These are phyloP conservation scores for Rhagoletis pomonella DNA, from an alignment of 1,140 invertebrate species.

Conservation along the genomic window DNA sequence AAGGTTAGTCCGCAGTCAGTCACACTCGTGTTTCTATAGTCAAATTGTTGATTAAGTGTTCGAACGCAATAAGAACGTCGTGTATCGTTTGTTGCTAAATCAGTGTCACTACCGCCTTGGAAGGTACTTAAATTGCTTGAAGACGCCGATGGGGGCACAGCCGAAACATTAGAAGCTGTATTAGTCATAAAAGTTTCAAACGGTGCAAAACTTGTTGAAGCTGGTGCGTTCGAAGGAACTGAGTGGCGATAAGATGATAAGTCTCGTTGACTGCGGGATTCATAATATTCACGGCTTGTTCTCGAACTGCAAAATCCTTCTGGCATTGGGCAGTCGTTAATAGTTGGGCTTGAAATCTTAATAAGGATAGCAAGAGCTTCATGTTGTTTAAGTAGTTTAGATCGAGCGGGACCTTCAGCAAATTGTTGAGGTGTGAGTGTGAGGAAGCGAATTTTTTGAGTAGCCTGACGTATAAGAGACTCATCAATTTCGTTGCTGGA, in stretches of 20 bases:
- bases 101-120: constrained; percentile 39
- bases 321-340: constrained; percentile 80
- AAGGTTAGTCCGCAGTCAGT: constrained; percentile 86
- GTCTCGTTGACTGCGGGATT: constrained; percentile 64
- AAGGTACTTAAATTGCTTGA: constrained; percentile 17
- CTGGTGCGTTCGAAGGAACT: background rate
- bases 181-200: constrained; percentile 32
- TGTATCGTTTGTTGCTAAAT: constrained; percentile 68
- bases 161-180: constrained; percentile 28
- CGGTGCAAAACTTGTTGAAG: constrained; percentile 51
- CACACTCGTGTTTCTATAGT: constrained; percentile 82
- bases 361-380: constrained; percentile 88
- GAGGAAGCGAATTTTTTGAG: constrained; percentile 84
- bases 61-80: constrained; percentile 81
- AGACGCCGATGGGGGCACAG: background rate
- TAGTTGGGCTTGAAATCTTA: constrained; percentile 83
- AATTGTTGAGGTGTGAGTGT: constrained; percentile 86
- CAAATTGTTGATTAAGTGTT: constrained; percentile 78
- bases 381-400: constrained; percentile 81
- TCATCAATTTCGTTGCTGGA: constrained; percentile 60
- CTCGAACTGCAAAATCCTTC: constrained; percentile 79
- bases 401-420: constrained; percentile 84
- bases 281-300: constrained; percentile 66
- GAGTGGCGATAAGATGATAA: constrained; percentile 62
- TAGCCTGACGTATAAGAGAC: constrained; percentile 74